Evolutionary conservation across 2,888 invertebrate genomes (phyloP).

Genomic region (Xanthia togata): DNA sequence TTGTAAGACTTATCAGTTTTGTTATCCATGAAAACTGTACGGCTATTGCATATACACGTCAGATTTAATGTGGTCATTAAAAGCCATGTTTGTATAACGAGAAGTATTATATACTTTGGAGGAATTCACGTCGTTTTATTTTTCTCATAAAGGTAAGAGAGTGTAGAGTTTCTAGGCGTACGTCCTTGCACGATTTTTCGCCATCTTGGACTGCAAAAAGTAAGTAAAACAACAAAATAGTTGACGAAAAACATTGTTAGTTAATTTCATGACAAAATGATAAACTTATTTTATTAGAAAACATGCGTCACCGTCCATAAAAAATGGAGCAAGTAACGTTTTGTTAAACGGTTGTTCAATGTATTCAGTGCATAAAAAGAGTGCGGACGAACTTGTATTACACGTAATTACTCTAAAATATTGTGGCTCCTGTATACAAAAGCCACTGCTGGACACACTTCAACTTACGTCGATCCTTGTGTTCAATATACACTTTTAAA

Average conservation of each 20-base stretch:
- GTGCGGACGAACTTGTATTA: not conserved
- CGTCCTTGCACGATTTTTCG: not conserved
- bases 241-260: constrained; percentile 1
- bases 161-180: constrained; percentile 2
- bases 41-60: constrained; percentile 49
- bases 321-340: constrained; percentile 23
- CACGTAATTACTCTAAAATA: not conserved
- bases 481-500: not conserved
- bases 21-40: constrained; percentile 46
- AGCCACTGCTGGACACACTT: not conserved
- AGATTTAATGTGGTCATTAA: constrained; percentile 55
- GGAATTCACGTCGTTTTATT: constrained; percentile 23
- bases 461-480: not conserved
- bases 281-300: constrained; percentile 2
- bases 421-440: not conserved
- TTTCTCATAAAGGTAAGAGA: constrained; percentile 18
- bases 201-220: constrained; percentile 22
- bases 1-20: constrained; percentile 49
- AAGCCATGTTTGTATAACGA: constrained; percentile 47
- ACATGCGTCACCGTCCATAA: constrained; percentile 10
- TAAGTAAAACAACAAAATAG: constrained; percentile 33
- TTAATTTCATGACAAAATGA: not conserved
- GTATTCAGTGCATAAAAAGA: constrained; percentile 3
- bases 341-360: constrained; percentile 1
- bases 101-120: constrained; percentile 29